phyloP scores from a whole-genome alignment of 2,113 vertebrate species.

The Naja naja region DNA sequence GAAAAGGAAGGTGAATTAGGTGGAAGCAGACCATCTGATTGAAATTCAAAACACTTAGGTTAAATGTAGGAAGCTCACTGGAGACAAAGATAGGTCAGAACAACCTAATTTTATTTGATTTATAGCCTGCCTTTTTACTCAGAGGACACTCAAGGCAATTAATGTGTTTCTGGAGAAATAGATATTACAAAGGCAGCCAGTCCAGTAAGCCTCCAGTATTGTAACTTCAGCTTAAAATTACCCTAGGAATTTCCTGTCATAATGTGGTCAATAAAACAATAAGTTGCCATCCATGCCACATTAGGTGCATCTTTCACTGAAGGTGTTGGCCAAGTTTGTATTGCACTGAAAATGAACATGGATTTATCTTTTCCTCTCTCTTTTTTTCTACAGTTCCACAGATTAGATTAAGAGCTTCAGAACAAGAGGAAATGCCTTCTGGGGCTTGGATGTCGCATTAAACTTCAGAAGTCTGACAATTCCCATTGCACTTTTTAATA shows the following conservation, averaged over 20 bases:
- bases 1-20: background rate
- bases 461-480: conserved; percentile 21
- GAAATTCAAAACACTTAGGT: background rate
- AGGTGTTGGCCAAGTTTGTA: rapidly evolving
- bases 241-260: background rate
- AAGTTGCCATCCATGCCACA: background rate
- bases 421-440: background rate
- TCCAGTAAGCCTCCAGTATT: background rate
- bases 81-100: background rate
- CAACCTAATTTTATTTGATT: background rate
- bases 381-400: background rate
- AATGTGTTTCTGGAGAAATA: background rate
- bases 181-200: background rate
- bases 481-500: conserved; percentile 39
- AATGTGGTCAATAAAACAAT: background rate
- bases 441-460: conserved; percentile 20
- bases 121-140: background rate
- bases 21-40: background rate
- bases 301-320: background rate
- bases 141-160: background rate
- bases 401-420: background rate
- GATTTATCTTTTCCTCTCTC: conserved; percentile 4
- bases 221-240: background rate
- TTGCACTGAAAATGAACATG: background rate
- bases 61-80: background rate